Percentiles rank a stretch among this genome's conserved stretches.
Conservation (phyloP, 2,797 vertebrate species). For the Phrynocephalus forsythii region DNA sequence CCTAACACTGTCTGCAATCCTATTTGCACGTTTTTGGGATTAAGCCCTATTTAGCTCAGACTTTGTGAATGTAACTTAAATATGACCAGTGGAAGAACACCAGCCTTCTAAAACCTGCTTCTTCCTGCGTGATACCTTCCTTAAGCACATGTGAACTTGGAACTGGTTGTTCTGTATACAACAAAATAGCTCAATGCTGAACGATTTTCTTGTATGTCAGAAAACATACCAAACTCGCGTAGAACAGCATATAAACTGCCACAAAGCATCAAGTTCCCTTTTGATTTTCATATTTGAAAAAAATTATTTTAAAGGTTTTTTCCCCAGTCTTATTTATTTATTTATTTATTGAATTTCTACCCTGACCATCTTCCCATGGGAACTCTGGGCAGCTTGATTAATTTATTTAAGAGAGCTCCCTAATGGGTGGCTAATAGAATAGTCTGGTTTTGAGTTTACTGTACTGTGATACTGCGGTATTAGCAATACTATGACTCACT, state of each 20-base stretch:
- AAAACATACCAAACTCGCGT: background rate
- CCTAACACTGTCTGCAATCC: background rate
- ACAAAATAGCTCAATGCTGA: background rate
- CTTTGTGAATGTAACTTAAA: background rate
- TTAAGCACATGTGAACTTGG: background rate
- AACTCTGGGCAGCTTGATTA: background rate
- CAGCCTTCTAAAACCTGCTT: conserved; percentile 13
- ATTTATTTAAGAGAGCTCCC: conserved; percentile 4
- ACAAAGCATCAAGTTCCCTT: background rate
- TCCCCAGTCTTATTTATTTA: background rate
- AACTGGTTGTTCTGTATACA: conserved; percentile 10
- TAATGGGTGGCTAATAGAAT: background rate
- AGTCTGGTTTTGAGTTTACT: background rate
- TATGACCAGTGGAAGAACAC: background rate
- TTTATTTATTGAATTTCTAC: no score
- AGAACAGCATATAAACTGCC: background rate
- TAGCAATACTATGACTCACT: conserved; percentile 26
- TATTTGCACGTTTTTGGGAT: background rate
- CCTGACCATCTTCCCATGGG: no score
- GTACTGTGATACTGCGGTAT: background rate
- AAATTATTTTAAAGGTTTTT: background rate
- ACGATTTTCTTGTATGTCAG: background rate
- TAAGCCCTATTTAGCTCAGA: background rate
- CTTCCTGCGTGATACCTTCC: background rate
- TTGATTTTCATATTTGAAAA: background rate